These are phyloP conservation scores for Anolis sagrei DNA, from an alignment of 2,113 vertebrate species.

Conservation along the genomic window DNA sequence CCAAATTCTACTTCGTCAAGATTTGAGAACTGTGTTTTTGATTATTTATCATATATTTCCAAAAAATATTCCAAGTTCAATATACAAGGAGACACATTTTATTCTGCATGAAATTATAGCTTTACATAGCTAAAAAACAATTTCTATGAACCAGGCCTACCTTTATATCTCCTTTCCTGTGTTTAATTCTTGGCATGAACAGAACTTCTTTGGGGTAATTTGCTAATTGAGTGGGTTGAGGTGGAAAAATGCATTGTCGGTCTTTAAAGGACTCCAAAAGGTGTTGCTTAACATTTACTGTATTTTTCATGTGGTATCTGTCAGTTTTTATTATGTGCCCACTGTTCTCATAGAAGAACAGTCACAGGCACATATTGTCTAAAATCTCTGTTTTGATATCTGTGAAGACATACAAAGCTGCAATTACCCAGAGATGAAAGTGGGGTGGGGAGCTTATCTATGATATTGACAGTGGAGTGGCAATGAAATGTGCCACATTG, in stretches of 20 bases:
- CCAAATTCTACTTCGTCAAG: too few relatives aligned
- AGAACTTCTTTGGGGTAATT: not conserved
- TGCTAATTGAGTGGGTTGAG: not conserved
- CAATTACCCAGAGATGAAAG: not conserved
- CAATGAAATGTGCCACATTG: not conserved
- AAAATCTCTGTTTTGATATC: constrained; percentile 22
- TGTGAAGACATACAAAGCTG: not conserved
- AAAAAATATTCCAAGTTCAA: too few relatives aligned
- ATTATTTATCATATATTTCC: too few relatives aligned
- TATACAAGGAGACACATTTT: not conserved
- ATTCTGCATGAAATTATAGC: not conserved
- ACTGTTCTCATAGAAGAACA: not conserved
- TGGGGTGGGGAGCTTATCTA: not conserved
- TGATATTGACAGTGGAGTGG: not conserved
- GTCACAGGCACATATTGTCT: not conserved
- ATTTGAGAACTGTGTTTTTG: too few relatives aligned
- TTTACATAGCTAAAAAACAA: not conserved
- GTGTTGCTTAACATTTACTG: constrained; percentile 13
- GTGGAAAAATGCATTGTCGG: not conserved
- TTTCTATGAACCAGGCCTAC: not conserved
- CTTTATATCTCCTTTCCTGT: not conserved
- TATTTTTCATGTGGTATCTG: constrained; percentile 16
- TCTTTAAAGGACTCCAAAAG: constrained; percentile 16
- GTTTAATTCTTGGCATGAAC: not conserved
- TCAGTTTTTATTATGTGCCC: constrained; percentile 18